Evolutionary conservation across 2,113 vertebrate species (phyloP).

Genomic region (Gasterosteus aculeatus): DNA sequence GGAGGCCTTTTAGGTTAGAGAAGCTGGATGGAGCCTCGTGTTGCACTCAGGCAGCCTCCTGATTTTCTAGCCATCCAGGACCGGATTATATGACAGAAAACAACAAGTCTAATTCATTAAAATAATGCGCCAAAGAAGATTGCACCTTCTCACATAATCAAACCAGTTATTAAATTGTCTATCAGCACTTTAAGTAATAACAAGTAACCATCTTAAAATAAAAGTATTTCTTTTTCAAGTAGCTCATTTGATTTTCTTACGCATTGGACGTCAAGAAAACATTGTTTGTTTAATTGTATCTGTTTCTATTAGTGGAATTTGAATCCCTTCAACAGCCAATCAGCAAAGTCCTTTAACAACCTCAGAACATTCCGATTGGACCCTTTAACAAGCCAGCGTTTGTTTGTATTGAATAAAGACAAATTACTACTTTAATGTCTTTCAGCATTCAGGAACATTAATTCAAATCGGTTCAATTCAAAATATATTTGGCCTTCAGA

Average conservation of each 20-base stretch:
- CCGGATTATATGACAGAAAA: too few species aligned
- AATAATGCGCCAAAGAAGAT: too few species aligned
- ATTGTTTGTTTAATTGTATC: neutral
- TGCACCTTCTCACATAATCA: too few species aligned
- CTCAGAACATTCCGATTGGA: neutral
- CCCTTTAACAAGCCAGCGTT: neutral
- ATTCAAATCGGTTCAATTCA: neutral
- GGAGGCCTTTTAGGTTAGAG: too few species aligned
- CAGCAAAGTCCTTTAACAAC: neutral
- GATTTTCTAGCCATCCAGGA: too few species aligned
- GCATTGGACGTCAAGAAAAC: neutral
- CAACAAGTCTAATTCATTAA: too few species aligned
- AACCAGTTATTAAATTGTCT: neutral
- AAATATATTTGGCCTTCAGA: slow-evolving; percentile 1
- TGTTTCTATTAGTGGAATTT: neutral
- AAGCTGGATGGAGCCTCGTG: too few species aligned
- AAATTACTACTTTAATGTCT: neutral
- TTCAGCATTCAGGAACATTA: neutral
- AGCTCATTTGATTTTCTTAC: neutral
- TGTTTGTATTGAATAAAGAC: neutral
- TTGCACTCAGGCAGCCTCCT: too few species aligned
- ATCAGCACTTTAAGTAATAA: neutral
- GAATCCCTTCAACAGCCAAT: neutral
- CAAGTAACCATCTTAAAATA: neutral
- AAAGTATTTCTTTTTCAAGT: neutral